phyloP scores from a whole-genome alignment of 2,113 vertebrate genomes.

The Mormyrus lacerda region DNA sequence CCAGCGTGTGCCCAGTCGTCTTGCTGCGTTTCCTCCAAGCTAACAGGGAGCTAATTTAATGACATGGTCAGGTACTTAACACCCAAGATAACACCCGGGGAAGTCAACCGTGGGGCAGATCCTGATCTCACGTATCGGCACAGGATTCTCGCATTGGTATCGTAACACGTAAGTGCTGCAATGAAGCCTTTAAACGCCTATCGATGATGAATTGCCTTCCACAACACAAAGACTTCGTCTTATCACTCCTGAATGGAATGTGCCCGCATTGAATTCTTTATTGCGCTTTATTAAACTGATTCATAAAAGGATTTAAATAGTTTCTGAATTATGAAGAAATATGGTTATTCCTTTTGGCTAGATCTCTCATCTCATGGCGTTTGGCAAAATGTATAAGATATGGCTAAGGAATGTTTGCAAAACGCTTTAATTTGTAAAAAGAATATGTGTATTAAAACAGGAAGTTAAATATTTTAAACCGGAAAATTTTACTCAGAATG shows the following conservation, averaged over 20 bases:
- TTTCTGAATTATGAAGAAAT: neutral
- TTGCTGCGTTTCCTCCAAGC: neutral
- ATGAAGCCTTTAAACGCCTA: neutral
- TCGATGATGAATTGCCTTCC: neutral
- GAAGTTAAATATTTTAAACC: no score
- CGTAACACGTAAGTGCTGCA: neutral
- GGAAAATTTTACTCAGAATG: no score
- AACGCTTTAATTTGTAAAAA: neutral
- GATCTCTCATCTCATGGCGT: neutral
- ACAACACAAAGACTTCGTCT: neutral
- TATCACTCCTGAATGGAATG: neutral
- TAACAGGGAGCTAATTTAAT: neutral
- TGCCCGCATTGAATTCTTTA: neutral
- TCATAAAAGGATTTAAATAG: neutral
- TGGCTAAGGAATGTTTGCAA: neutral
- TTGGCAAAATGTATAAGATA: neutral
- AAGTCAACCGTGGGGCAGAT: neutral
- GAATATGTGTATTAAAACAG: neutral
- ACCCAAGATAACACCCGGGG: neutral
- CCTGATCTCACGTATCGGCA: neutral
- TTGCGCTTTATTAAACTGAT: neutral
- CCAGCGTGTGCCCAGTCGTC: neutral
- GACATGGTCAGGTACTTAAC: neutral
- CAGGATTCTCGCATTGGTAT: neutral
- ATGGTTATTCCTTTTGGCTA: neutral